phyloP scores from a whole-genome alignment of 2,113 vertebrate species.

The Periophthalmus modestus region DNA sequence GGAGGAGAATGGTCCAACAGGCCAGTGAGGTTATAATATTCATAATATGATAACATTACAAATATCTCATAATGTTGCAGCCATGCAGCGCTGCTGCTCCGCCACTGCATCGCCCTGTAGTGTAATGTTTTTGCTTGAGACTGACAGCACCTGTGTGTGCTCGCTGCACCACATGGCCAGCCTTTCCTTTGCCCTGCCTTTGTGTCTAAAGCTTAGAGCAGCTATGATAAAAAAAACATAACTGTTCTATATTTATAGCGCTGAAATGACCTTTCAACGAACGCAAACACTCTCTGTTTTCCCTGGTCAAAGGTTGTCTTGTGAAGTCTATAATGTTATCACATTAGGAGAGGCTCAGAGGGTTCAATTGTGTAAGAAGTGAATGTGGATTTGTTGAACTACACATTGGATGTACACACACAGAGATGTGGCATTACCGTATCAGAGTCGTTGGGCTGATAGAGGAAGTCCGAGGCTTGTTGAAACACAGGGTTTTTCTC shows the following conservation, averaged over 20 bases:
- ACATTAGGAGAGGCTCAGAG: not conserved
- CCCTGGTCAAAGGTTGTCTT: slow-evolving; percentile 3
- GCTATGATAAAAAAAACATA: not conserved
- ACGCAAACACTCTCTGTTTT: not conserved
- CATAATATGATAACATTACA: too few relatives aligned
- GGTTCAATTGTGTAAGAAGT: not conserved
- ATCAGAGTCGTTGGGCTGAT: slow-evolving; percentile 88
- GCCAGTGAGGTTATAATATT: too few relatives aligned
- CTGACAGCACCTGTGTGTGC: not conserved
- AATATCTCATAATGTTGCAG: too few relatives aligned
- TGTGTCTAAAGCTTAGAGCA: not conserved
- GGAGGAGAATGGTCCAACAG: too few relatives aligned
- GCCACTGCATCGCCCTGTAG: too few relatives aligned
- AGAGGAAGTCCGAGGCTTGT: slow-evolving; percentile 84
- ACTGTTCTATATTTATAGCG: not conserved
- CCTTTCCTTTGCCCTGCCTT: not conserved
- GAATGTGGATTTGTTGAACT: not conserved
- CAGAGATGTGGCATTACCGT: slow-evolving; percentile 74
- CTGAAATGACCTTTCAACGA: not conserved
- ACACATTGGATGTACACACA: not conserved
- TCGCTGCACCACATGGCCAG: too few relatives aligned
- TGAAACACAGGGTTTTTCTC: slow-evolving; percentile 88
- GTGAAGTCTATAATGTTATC: not conserved
- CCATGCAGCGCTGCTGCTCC: too few relatives aligned
- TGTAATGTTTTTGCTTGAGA: too few relatives aligned